Evolutionary conservation across 2,797 vertebrate species (phyloP), one percentile per base, ranked within the genome.

Genomic region (Sebastes iracundus): DNA sequence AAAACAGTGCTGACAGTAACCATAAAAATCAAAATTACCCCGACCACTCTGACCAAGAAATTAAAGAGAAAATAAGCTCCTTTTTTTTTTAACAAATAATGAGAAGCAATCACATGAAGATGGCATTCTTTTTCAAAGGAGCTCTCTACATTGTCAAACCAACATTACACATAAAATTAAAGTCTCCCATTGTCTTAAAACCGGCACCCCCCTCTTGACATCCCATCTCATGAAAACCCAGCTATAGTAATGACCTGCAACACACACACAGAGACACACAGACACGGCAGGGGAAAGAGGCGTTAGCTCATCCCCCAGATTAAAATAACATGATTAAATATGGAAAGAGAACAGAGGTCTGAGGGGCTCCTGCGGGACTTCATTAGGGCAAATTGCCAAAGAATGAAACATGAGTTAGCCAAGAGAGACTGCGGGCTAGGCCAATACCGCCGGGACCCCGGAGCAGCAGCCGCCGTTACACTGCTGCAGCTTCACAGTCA

Each of bases 301-400:
- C 91, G 93, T 96, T 95, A 95, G 91, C 94, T 94, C 95, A 95
- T 97, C 96, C 90, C 93, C 96, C 93, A 95, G 97, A 98, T 98
- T 97, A 97, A 97, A 97, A 96, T 95, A 97, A 96, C 96, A 96
- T 88, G 96, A 98, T 97, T 98, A 98, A 97, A 97, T 97, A 97
- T 97, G 97, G 97, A 97, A 96, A 97, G 96, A 96, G 94, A 96
- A 96, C 95, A 96, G 96, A 95, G 96, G 96, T 95, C 96, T 96
- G 97, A 97, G 96, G 96, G 96, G 96, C 96, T 98, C 98, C 97
- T 95, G 91, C 83, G 98, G 98, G 98, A 98, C 96, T 97, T 99
- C 97, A 97, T 99, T 98, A 99, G 97, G 98, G 97, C 97, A 98
- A 97, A 99, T 97, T 98, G 98, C 98, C 98, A 98, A 97, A 97